Evolutionary conservation across 2,888 invertebrate genomes (phyloP).

Genomic region (Beris morrisii): DNA sequence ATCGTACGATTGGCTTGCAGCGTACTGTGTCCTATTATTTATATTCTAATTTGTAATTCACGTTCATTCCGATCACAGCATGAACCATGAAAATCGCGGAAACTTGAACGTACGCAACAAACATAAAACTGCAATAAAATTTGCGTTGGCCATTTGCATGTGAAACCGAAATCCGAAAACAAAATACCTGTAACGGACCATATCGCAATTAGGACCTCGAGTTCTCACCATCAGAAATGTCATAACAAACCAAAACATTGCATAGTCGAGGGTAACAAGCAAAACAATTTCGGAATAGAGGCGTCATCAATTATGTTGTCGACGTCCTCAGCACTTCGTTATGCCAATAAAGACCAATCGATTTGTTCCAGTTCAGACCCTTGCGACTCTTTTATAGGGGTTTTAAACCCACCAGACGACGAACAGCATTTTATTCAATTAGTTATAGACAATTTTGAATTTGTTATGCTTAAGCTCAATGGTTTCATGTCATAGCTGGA

Average conservation of each 20-base stretch:
- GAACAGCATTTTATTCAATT: conserved; percentile 24
- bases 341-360: conserved; percentile 28
- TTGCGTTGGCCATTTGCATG: conserved; percentile 53
- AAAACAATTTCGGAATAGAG: conserved; percentile 17
- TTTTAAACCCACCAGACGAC: background rate
- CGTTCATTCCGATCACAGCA: too few relatives aligned
- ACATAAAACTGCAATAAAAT: conserved; percentile 55
- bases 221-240: conserved; percentile 50
- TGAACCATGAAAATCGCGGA: conserved; percentile 21
- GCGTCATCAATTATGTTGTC: conserved; percentile 17
- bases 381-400: background rate
- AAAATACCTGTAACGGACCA: conserved; percentile 42
- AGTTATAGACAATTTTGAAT: conserved; percentile 13
- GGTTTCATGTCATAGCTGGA: too few relatives aligned
- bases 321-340: conserved; percentile 20
- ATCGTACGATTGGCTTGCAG: too few relatives aligned
- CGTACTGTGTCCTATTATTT: too few relatives aligned
- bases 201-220: conserved; percentile 45
- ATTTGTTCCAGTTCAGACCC: conserved; percentile 13
- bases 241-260: conserved; percentile 56
- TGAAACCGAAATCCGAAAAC: conserved; percentile 45
- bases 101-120: conserved; percentile 40
- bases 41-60: too few relatives aligned
- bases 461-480: background rate
- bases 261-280: conserved; percentile 7